A percentile compares a stretch with the other conserved stretches of the same genome.
These are phyloP conservation scores for Hyperoplus lanceolatus DNA, from an alignment of 2,797 vertebrate species.

Conservation along the genomic window DNA sequence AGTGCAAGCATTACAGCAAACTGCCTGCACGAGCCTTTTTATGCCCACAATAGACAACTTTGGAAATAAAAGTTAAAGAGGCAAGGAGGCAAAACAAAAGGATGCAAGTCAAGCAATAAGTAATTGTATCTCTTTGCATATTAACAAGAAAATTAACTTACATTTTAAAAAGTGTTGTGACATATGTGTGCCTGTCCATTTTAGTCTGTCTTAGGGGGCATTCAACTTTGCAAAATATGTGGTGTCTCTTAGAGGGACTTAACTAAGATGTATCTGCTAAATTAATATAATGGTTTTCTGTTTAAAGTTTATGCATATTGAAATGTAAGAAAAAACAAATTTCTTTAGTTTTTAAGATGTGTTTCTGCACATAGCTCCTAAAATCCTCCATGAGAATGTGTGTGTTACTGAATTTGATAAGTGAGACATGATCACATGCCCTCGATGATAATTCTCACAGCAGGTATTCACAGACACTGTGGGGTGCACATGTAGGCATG, in stretches of 20 bases:
- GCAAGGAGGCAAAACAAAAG: slow-evolving; percentile 5
- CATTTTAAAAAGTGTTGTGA: background rate
- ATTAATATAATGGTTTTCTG: background rate
- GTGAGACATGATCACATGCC: background rate
- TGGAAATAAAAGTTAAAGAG: background rate
- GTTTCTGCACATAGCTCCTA: background rate
- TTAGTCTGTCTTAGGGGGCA: background rate
- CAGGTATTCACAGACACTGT: background rate
- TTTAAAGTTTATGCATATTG: background rate
- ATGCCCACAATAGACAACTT: slow-evolving; percentile 7
- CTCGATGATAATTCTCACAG: background rate
- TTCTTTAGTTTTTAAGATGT: background rate
- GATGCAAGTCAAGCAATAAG: slow-evolving; percentile 1
- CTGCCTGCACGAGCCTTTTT: background rate
- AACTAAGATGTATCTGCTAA: no score
- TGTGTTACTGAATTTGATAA: background rate
- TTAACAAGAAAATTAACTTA: background rate
- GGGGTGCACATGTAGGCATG: slow-evolving; percentile 1
- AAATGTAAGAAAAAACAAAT: slow-evolving; percentile 3
- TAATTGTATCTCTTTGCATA: background rate
- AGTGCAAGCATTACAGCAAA: slow-evolving; percentile 7
- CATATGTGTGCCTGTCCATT: background rate
- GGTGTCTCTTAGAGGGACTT: no score
- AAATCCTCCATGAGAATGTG: background rate
- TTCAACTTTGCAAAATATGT: background rate